Base-by-base conservation (phyloP, 2,797 vertebrate species). In the Gallinago nigripennis region DNA sequence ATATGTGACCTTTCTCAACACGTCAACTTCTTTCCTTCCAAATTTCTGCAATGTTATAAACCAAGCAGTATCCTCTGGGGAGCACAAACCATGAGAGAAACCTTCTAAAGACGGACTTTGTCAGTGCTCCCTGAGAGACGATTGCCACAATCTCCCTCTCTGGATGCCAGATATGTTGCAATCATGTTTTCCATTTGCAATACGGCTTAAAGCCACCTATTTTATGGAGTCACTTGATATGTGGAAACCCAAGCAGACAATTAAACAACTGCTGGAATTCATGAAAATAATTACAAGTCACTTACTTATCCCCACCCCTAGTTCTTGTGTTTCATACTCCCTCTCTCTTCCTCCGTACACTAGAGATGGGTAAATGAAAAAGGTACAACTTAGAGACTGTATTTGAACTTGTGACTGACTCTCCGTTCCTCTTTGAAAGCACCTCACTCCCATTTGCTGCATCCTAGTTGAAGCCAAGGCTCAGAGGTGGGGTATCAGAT, bases 171-270 rank as follows among this genome's bases (percentile, higher is more conserved):
- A 46, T 61, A 86, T 31, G 63, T 88, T 35, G 81, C 84, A 92
- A 85, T 88, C 68, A 79, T 54, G 35, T 82, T 91, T 94, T 77
- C 60, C 82, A 45, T 72, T 93, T 82, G 71, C 68, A 85, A 83
- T 51, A 86, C 91, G 64, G 53, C 46, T 66, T 8, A 39, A 79
- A 76, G 65, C 70, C 77, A 93, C 66, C 90, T 88, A 80, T 91
- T 86, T 92, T 81, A 71, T 45, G 37, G 57, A 85, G 51, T 90
- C 63, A 66, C 39, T 86, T 63, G 43, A 11, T 65, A 69, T 11
- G 30, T 8, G 24, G 48, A 68, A 95, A 71, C 33, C 50, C 68
- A 84, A 73, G 37, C 24, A 78, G 72, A 56, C 25, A 79, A 68
- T 27, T 46, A 69, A 91, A 69, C 19, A 75, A 58, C 70, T 76